A percentile compares a stretch with the other conserved stretches of the same genome.
Evolutionary conservation across 2,888 invertebrate genomes (phyloP).

Genomic region (Tethea ocularis): DNA sequence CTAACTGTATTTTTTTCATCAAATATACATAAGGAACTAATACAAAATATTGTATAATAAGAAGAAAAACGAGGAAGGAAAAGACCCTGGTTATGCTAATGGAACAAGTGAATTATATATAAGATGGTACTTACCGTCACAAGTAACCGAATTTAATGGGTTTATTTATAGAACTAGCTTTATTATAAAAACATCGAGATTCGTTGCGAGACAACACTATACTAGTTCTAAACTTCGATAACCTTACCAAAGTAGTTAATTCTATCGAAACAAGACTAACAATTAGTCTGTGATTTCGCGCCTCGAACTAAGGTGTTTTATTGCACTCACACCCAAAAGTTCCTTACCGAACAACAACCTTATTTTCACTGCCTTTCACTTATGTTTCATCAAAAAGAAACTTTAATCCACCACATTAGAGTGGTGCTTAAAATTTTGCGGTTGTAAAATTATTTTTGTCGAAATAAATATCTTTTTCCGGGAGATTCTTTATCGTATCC

Average conservation of each 20-base stretch:
- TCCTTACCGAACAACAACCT: constrained; percentile 14
- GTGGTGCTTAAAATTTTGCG: constrained; percentile 21
- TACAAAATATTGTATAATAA: no score
- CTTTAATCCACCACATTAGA: constrained; percentile 25
- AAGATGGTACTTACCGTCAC: no score
- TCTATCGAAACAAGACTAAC: constrained; percentile 62
- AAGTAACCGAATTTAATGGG: no score
- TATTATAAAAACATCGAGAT: not conserved
- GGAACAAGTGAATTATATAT: no score
- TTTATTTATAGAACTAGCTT: no score
- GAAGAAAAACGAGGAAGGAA: no score
- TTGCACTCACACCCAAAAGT: constrained; percentile 46
- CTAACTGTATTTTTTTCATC: no score
- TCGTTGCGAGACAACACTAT: not conserved
- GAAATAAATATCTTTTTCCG: constrained; percentile 61
- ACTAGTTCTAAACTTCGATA: constrained; percentile 8
- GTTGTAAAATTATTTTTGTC: constrained; percentile 33
- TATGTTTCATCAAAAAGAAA: constrained; percentile 10
- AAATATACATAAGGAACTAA: no score
- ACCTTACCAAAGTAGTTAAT: constrained; percentile 43
- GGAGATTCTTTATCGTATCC: constrained; percentile 63
- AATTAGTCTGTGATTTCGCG: constrained; percentile 69
- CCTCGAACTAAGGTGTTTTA: constrained; percentile 65
- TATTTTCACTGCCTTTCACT: constrained; percentile 11
- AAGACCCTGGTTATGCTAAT: no score